Conservation (phyloP, 2,797 vertebrate species). For the Calcarius lapponicus region DNA sequence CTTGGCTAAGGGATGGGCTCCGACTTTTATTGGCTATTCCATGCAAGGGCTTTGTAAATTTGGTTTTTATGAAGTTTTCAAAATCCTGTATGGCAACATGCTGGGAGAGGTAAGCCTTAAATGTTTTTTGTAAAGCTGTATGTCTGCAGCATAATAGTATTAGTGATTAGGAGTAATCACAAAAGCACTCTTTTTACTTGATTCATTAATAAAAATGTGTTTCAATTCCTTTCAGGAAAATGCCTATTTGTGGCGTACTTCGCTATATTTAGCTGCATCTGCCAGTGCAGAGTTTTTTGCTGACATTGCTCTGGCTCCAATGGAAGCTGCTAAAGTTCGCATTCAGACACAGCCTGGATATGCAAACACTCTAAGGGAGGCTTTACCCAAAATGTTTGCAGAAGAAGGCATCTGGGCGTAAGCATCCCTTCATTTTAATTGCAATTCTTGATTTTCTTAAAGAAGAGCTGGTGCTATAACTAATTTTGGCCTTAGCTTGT, state of each 20-base stretch:
- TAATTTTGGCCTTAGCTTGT: not conserved
- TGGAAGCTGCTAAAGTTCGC: constrained; percentile 97
- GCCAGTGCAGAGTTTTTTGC: constrained; percentile 98
- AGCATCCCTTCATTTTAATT: constrained; percentile 68
- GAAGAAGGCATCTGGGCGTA: constrained; percentile 96
- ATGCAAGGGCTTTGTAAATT: constrained; percentile 99
- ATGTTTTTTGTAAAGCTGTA: not conserved
- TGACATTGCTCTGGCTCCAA: constrained; percentile 96
- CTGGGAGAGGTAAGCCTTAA: constrained; percentile 87
- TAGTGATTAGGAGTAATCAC: not conserved
- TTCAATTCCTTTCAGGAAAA: constrained; percentile 86
- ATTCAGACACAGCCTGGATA: constrained; percentile 98
- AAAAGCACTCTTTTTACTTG: no score
- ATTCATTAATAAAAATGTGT: not conserved
- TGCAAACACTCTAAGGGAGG: constrained; percentile 90
- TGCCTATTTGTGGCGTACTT: constrained; percentile 93
- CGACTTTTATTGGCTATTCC: constrained; percentile 95
- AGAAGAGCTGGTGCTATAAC: not conserved
- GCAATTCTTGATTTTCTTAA: not conserved
- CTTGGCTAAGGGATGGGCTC: constrained; percentile 95
- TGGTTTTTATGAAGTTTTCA: constrained; percentile 97
- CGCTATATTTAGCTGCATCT: constrained; percentile 92
- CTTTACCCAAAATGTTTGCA: constrained; percentile 89
- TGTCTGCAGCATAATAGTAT: not conserved
- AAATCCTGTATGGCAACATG: constrained; percentile 89